These are phyloP conservation scores for Oreochromis tanganicae DNA, from an alignment of 2,113 vertebrate genomes.

Conservation along the genomic window DNA sequence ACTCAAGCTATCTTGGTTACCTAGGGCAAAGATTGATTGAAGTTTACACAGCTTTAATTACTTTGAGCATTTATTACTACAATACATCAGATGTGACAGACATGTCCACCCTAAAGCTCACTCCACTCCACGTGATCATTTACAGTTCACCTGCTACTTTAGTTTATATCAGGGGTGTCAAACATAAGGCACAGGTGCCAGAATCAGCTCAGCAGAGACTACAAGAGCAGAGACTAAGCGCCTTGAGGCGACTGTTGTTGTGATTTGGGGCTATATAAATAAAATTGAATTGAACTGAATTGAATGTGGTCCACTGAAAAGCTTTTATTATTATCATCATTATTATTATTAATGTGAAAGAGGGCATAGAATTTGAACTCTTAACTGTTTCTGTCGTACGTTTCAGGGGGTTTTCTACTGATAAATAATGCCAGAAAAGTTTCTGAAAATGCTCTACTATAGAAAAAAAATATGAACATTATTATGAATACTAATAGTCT, in stretches of 20 bases:
- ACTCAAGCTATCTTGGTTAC: not conserved
- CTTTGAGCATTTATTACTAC: fast-evolving
- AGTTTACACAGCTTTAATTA: not conserved
- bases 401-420: not conserved
- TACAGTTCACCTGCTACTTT: not conserved
- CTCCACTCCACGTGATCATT: not conserved
- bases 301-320: not conserved
- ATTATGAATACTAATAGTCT: too few relatives aligned
- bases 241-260: too few relatives aligned
- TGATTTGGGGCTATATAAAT: too few relatives aligned
- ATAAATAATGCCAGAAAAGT: not conserved
- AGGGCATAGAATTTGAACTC: not conserved
- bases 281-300: too few relatives aligned
- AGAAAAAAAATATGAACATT: not conserved
- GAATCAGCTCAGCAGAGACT: not conserved
- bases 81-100: not conserved
- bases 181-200: not conserved
- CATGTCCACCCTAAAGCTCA: not conserved
- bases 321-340: not conserved
- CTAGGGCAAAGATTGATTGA: not conserved
- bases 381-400: not conserved
- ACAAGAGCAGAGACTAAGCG: not conserved
- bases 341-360: not conserved
- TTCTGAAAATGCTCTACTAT: not conserved
- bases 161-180: not conserved